phyloP scores from a whole-genome alignment of 2,888 invertebrate genomes.

The Dioctria rufipes region DNA sequence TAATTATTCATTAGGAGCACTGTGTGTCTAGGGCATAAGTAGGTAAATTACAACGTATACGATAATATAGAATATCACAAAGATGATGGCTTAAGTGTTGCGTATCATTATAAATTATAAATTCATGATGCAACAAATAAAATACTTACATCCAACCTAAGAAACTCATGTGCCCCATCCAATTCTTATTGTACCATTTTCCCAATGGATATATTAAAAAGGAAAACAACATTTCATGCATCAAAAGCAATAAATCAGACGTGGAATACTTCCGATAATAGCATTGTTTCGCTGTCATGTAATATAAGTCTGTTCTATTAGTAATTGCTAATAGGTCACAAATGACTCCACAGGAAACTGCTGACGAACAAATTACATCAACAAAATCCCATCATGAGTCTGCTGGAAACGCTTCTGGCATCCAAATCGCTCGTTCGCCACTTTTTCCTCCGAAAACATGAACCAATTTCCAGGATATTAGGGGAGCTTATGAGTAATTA shows the following conservation, averaged over 20 bases:
- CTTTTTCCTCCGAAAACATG: conserved; percentile 1
- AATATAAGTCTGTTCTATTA: conserved; percentile 22
- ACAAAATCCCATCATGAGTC: conserved; percentile 33
- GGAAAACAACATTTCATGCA: too few relatives aligned
- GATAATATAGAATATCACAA: too few relatives aligned
- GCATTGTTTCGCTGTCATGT: not conserved
- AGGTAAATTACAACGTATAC: too few relatives aligned
- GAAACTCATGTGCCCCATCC: too few relatives aligned
- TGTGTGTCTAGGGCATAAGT: too few relatives aligned
- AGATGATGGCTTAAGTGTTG: too few relatives aligned
- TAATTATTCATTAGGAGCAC: too few relatives aligned
- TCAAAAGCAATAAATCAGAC: conserved; percentile 38
- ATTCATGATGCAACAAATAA: too few relatives aligned
- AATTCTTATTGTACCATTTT: too few relatives aligned
- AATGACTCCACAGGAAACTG: conserved; percentile 20
- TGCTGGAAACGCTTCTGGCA: conserved; percentile 5
- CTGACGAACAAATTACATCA: conserved; percentile 43
- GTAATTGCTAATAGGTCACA: conserved; percentile 37
- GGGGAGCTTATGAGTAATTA: conserved; percentile 42
- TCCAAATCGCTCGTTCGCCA: not conserved
- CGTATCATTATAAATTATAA: too few relatives aligned
- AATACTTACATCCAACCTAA: too few relatives aligned
- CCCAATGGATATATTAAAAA: too few relatives aligned
- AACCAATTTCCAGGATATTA: conserved; percentile 34
- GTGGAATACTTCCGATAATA: conserved; percentile 20